These are phyloP conservation scores for Cyclopterus lumpus DNA, from an alignment of 2,797 vertebrate genomes.

Conservation along the genomic window DNA sequence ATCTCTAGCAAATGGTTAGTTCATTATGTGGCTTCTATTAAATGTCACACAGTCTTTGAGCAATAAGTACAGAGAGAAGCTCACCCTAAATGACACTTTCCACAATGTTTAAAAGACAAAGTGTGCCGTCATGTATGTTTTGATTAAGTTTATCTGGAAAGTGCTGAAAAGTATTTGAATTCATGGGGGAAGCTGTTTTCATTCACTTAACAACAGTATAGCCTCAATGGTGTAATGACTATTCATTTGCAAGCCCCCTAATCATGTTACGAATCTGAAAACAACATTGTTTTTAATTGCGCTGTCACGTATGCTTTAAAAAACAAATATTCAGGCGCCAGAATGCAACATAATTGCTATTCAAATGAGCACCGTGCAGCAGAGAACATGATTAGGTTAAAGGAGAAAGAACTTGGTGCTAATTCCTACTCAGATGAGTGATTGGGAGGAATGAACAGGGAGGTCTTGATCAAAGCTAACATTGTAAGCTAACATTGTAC, in stretches of 20 bases:
- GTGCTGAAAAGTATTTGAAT: conserved; percentile 12
- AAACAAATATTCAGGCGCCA: conserved; percentile 65
- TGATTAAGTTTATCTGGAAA: conserved; percentile 46
- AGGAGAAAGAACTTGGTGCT: conserved; percentile 73
- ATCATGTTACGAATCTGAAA: conserved; percentile 51
- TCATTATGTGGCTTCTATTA: conserved; percentile 79
- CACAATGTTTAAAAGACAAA: conserved; percentile 71
- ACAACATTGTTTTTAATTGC: conserved; percentile 54
- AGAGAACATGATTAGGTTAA: conserved; percentile 71
- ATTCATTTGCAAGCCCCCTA: conserved; percentile 29
- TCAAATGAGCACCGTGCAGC: conserved; percentile 66
- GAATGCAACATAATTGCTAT: conserved; percentile 73
- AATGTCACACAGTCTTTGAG: conserved; percentile 76
- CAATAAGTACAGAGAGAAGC: conserved; percentile 59
- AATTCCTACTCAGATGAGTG: conserved; percentile 82
- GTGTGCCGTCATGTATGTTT: conserved; percentile 54
- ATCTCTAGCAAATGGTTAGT: conserved; percentile 76
- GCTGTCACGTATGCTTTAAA: conserved; percentile 53
- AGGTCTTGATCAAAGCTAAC: conserved; percentile 88
- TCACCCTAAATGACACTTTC: conserved; percentile 65
- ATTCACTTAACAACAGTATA: conserved; percentile 7
- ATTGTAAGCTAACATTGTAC: conserved; percentile 86
- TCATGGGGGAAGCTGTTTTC: conserved; percentile 1
- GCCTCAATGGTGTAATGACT: conserved; percentile 26
- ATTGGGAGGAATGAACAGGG: conserved; percentile 85